phyloP scores from a whole-genome alignment of 1,140 invertebrate genomes.

The Pogonomyrmex barbatus region DNA sequence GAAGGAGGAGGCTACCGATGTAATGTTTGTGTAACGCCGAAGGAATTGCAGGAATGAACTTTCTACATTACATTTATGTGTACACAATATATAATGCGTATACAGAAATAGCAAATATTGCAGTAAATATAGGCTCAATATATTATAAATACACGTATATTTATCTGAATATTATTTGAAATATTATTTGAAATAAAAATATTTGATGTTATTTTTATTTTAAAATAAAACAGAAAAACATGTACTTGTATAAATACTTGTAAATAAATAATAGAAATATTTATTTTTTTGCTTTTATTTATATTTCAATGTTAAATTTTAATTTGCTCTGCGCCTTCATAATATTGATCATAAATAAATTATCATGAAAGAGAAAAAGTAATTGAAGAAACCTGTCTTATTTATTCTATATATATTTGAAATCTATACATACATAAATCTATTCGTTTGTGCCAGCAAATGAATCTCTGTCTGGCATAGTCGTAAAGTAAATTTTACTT shows the following conservation, averaged over 20 bases:
- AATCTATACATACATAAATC: slow-evolving; percentile 9
- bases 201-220: slow-evolving; percentile 17
- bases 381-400: background rate
- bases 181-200: background rate
- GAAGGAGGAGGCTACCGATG: slow-evolving; percentile 48
- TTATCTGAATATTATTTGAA: background rate
- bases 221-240: background rate
- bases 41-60: slow-evolving; percentile 61
- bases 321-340: background rate
- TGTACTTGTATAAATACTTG: background rate
- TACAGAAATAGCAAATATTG: slow-evolving; percentile 28
- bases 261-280: background rate
- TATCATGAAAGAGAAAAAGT: background rate
- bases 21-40: background rate
- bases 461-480: slow-evolving; percentile 39
- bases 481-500: slow-evolving; percentile 63
- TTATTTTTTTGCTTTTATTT: background rate
- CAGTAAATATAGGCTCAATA: slow-evolving; percentile 58
- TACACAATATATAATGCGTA: background rate
- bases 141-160: slow-evolving; percentile 20
- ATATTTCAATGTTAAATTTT: slow-evolving; percentile 8
- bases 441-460: slow-evolving; percentile 31
- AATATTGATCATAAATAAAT: background rate
- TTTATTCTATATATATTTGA: background rate
- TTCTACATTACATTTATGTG: slow-evolving; percentile 39